phyloP scores from a whole-genome alignment of 2,113 vertebrate genomes.

The Sakesphorus luctuosus region DNA sequence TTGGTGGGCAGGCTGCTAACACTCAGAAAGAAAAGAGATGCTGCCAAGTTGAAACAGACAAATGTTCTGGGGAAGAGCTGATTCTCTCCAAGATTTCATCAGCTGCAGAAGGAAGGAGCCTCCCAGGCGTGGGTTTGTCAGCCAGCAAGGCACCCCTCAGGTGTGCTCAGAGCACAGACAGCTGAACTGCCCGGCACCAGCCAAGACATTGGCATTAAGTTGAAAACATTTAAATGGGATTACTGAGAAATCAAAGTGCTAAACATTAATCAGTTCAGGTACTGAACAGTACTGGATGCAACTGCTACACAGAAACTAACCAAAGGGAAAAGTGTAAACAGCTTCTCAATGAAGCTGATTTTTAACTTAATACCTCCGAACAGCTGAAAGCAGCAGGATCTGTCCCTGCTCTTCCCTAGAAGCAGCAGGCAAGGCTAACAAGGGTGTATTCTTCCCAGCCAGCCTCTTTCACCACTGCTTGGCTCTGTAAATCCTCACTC shows the following conservation, averaged over 20 bases:
- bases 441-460: neutral
- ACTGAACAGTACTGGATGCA: neutral
- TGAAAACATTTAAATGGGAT: neutral
- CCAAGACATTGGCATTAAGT: neutral
- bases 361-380: neutral
- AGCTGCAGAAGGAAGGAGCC: neutral
- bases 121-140: neutral
- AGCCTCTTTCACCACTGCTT: neutral
- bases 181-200: neutral
- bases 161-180: neutral
- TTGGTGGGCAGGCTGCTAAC: constrained; percentile 18
- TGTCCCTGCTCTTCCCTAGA: neutral
- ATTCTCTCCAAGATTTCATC: neutral
- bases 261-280: neutral
- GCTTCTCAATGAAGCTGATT: neutral
- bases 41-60: neutral
- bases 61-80: neutral
- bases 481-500: neutral
- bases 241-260: neutral
- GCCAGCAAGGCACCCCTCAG: neutral
- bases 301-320: neutral
- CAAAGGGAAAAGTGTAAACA: neutral
- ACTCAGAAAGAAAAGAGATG: neutral
- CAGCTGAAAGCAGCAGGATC: neutral
- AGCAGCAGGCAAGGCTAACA: neutral